These are phyloP conservation scores for Platycheirus rosarum DNA, from an alignment of 2,888 invertebrate species.

Conservation along the genomic window DNA sequence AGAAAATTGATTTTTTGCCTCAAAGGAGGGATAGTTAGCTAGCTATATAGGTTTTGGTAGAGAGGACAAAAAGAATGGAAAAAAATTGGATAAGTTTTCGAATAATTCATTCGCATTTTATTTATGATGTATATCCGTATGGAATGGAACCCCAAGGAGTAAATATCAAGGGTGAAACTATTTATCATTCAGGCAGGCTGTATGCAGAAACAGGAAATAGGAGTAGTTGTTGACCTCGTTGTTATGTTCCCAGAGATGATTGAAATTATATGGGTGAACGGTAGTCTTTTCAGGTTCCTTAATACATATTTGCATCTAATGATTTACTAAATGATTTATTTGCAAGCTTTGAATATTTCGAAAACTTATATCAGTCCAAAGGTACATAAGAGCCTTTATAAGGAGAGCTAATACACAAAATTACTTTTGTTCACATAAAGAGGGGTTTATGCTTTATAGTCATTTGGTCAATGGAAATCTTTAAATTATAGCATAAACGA, in stretches of 20 bases:
- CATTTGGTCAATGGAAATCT: too few species aligned
- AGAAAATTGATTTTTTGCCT: conserved; percentile 51
- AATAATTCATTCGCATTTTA: conserved; percentile 50
- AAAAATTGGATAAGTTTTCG: conserved; percentile 54
- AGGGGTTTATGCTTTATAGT: too few species aligned
- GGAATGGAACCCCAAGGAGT: background rate
- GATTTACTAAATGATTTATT: too few species aligned
- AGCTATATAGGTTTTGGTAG: conserved; percentile 13
- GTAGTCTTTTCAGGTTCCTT: too few species aligned
- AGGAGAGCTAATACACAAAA: too few species aligned
- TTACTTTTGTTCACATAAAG: too few species aligned
- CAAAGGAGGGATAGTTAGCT: conserved; percentile 7
- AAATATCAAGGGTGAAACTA: conserved; percentile 1
- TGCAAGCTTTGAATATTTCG: too few species aligned
- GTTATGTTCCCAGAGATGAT: background rate
- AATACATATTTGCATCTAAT: too few species aligned
- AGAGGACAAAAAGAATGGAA: background rate
- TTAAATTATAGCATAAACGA: too few species aligned
- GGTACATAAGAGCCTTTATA: too few species aligned
- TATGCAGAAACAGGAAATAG: background rate
- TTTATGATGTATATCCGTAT: conserved; percentile 36
- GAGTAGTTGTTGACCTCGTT: conserved; percentile 8
- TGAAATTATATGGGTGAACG: background rate
- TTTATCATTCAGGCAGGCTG: conserved; percentile 25
- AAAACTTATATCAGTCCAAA: too few species aligned